Evolutionary conservation across 2,888 invertebrate genomes (phyloP).

Genomic region (Crocallis elinguaria): DNA sequence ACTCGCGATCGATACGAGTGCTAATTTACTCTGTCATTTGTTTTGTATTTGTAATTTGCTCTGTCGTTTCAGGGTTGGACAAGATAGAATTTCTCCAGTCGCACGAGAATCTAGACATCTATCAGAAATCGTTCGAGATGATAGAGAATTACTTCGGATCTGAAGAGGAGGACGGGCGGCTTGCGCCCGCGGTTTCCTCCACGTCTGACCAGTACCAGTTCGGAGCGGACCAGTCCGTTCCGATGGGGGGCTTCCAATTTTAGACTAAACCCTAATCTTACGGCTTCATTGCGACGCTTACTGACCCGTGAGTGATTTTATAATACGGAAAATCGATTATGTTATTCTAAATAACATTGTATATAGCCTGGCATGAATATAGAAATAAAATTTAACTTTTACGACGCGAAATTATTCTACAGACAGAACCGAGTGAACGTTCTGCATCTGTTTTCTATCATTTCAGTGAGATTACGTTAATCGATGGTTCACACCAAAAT

Average conservation of each 20-base stretch:
- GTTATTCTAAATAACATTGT: conserved; percentile 35
- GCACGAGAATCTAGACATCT: conserved; percentile 98
- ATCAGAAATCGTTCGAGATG: conserved; percentile 98
- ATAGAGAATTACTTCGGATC: conserved; percentile 98
- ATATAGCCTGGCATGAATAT: conserved; percentile 24
- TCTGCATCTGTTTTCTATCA: background rate
- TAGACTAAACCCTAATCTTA: conserved; percentile 70
- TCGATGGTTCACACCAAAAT: conserved; percentile 19
- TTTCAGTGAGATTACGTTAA: conserved; percentile 9
- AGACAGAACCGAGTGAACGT: background rate
- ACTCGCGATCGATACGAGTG: no score
- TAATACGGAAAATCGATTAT: conserved; percentile 20
- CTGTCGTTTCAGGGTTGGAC: conserved; percentile 90
- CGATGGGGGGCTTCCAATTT: conserved; percentile 93
- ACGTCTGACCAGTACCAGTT: conserved; percentile 90
- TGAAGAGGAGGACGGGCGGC: conserved; percentile 93
- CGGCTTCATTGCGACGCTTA: conserved; percentile 44
- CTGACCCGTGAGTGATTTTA: conserved; percentile 52
- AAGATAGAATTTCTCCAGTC: conserved; percentile 99
- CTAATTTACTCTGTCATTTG: no score
- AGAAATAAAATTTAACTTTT: background rate
- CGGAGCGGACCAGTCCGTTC: conserved; percentile 88
- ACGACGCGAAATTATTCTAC: background rate
- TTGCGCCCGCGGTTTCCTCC: conserved; percentile 92
- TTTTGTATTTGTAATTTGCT: background rate